Percentiles rank a stretch among this genome's conserved stretches.
These are phyloP conservation scores for Nannobrachium achirus DNA, from an alignment of 2,113 vertebrate species.

Conservation along the genomic window DNA sequence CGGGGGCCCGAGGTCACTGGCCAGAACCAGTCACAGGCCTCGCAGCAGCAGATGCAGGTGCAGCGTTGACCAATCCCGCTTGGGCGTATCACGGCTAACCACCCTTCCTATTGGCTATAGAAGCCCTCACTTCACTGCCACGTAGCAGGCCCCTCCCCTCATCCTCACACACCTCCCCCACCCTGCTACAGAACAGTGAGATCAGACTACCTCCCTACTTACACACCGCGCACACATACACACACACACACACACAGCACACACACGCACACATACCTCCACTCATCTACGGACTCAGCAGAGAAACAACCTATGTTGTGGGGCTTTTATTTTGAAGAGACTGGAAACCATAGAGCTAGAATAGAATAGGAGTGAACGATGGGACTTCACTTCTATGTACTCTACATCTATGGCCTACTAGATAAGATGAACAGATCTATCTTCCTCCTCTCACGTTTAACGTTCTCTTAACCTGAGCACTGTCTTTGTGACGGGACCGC, in stretches of 20 bases:
- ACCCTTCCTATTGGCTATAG: constrained; percentile 19
- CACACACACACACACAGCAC: no score
- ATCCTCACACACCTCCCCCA: background rate
- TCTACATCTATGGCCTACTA: constrained; percentile 24
- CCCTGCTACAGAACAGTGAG: constrained; percentile 65
- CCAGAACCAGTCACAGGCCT: constrained; percentile 69
- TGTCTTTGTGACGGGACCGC: constrained; percentile 34
- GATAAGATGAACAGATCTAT: constrained; percentile 21
- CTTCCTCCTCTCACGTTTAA: constrained; percentile 44
- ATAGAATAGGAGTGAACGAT: constrained; percentile 32
- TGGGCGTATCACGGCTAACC: constrained; percentile 24
- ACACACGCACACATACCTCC: no score
- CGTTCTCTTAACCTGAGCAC: constrained; percentile 47
- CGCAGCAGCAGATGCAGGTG: constrained; percentile 87
- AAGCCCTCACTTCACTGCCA: constrained; percentile 48
- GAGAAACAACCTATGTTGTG: constrained; percentile 43
- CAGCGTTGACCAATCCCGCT: constrained; percentile 57
- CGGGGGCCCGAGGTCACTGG: constrained; percentile 85
- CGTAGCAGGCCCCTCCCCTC: constrained; percentile 59
- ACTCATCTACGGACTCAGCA: constrained; percentile 49
- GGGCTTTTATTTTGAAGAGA: constrained; percentile 44
- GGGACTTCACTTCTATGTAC: constrained; percentile 12
- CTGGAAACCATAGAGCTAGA: constrained; percentile 43
- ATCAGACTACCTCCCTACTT: constrained; percentile 50
- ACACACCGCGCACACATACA: constrained; percentile 38